Base-by-base conservation (phyloP, 2,888 invertebrate species). In the Parnassius glacialis region DNA sequence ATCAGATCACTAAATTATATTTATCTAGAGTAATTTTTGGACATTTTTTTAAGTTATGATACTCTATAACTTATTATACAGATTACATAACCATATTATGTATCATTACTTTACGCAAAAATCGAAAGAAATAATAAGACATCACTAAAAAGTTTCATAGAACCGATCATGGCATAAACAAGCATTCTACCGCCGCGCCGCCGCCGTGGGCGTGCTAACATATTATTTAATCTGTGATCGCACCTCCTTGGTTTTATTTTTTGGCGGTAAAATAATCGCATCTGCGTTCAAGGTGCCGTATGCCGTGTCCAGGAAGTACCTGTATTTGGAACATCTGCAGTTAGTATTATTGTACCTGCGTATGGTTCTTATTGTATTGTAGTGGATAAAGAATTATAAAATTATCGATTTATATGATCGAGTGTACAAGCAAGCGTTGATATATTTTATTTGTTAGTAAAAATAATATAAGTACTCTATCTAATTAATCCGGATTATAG, bases 141-240 rank as follows among this genome's bases (percentile, higher is more conserved):
- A 70, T 81, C 45, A 12, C 56, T 56, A 56, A 47, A 45, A 9
- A 78, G 81, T 81, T 78, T 71, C 81, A 83, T 84, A 85, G 85
- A 79, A 77, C 72, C 74, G 78, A 78, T 78, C 81, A 79, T 80
- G 85, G 85, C 86, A 80, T 82, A 83, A 79, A 78, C 79, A 72
- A 64, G 64, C 65, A 64, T 69, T 57, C 69, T 64, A 67, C 81
- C 10, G 34, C 34, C 34, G 50, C 59, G 67, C 81, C 10, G 34
- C 34, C 34, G 50, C 52, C 56, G 16, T 9, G 34, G 52, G 45
- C 56, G 45, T 42, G 52, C 45, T 57, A 20, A 16, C 9, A 3
- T 52, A 45, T 47, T 57, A 57, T 57, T 43, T 61, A 57, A 61
- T 61, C 57, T 61, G 56, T 61, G 61, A 57, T 57, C 61, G 56